Percentiles rank a stretch among this genome's conserved stretches.
Conservation (phyloP, 2,113 vertebrate species). For the Mesoclemmys tuberculata region DNA sequence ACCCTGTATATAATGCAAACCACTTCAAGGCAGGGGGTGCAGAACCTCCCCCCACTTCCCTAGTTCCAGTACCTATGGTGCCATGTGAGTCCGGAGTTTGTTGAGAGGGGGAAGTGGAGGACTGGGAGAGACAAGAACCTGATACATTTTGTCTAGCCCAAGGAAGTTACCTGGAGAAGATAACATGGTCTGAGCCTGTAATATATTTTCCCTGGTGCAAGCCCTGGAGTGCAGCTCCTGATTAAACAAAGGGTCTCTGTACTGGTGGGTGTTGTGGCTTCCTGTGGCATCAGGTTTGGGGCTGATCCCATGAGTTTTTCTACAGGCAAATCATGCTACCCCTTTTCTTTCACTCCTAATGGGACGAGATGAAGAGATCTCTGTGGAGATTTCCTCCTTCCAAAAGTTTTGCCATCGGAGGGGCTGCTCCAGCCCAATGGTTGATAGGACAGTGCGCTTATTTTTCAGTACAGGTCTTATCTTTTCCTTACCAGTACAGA, state of each 20-base stretch:
- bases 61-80: no score
- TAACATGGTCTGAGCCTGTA: neutral
- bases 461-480: neutral
- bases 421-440: neutral
- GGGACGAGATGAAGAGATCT: neutral
- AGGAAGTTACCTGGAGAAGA: neutral
- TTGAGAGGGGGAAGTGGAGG: neutral
- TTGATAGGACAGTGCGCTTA: neutral
- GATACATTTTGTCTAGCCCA: neutral
- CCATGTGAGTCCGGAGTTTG: neutral
- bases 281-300: neutral
- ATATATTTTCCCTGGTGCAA: neutral
- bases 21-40: no score
- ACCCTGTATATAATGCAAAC: no score
- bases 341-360: neutral
- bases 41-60: no score
- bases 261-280: neutral
- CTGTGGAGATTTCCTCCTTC: neutral
- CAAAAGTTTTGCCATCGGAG: neutral
- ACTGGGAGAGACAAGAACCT: neutral
- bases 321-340: neutral
- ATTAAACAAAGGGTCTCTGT: neutral
- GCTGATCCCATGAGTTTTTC: neutral
- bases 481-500: neutral
- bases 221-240: neutral